phyloP scores from a whole-genome alignment of 2,797 vertebrate genomes.

The Rhinophrynus dorsalis region DNA sequence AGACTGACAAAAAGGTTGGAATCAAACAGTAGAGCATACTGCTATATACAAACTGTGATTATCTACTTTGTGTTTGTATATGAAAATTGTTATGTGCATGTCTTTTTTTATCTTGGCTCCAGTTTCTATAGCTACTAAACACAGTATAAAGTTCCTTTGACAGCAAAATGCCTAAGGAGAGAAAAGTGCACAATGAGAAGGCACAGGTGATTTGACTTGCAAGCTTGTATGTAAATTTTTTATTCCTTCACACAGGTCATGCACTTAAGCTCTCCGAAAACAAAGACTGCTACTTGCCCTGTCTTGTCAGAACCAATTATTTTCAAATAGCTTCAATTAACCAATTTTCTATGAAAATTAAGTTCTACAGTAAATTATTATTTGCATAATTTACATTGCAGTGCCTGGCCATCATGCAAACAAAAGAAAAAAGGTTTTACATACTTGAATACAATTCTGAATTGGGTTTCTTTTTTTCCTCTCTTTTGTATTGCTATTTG shows the following conservation, averaged over 20 bases:
- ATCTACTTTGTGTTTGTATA: neutral
- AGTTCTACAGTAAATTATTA: constrained; percentile 50
- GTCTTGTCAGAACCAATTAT: constrained; percentile 39
- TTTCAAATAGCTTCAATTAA: constrained; percentile 54
- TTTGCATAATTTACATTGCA: constrained; percentile 69
- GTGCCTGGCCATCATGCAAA: constrained; percentile 63
- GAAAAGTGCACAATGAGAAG: neutral
- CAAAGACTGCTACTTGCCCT: constrained; percentile 50
- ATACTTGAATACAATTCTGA: constrained; percentile 53
- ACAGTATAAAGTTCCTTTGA: neutral
- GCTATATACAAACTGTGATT: neutral
- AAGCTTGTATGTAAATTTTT: constrained; percentile 58
- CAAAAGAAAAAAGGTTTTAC: constrained; percentile 66
- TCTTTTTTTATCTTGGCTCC: neutral
- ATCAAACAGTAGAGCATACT: neutral
- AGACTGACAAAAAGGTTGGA: too few species aligned
- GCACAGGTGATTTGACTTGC: constrained; percentile 60
- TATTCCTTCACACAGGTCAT: constrained; percentile 51
- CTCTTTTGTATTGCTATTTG: constrained; percentile 46
- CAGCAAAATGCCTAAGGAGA: neutral
- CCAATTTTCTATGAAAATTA: constrained; percentile 61
- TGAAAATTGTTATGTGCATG: neutral
- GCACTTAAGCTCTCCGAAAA: constrained; percentile 48
- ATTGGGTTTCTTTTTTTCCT: constrained; percentile 47
- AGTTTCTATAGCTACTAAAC: neutral